These are phyloP conservation scores for Pammene fasciana DNA, from an alignment of 2,888 invertebrate genomes.

Conservation along the genomic window DNA sequence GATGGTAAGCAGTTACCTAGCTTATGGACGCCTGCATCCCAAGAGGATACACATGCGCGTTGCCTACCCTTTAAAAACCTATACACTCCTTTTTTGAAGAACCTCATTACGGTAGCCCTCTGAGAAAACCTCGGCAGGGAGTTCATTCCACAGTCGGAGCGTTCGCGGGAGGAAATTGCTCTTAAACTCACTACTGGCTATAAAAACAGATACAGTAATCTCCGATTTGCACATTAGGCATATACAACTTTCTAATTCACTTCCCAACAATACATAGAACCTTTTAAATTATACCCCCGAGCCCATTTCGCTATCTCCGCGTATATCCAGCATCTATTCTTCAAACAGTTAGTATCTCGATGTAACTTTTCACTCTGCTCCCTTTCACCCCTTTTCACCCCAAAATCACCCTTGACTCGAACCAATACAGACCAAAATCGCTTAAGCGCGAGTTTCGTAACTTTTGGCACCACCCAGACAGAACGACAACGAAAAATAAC, in stretches of 20 bases:
- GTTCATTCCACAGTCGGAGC: too few species aligned
- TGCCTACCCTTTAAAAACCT: too few species aligned
- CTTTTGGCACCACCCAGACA: constrained; percentile 64
- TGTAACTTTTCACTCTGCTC: constrained; percentile 43
- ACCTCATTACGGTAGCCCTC: too few species aligned
- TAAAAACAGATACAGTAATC: too few species aligned
- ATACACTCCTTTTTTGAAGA: too few species aligned
- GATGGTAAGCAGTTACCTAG: too few species aligned
- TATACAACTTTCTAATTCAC: neutral
- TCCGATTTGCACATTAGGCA: too few species aligned
- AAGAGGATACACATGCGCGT: too few species aligned
- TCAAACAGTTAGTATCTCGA: constrained; percentile 18
- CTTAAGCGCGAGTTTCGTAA: constrained; percentile 23
- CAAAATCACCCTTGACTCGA: constrained; percentile 15
- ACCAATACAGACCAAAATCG: constrained; percentile 14
- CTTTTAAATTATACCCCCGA: constrained; percentile 20
- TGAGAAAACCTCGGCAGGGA: too few species aligned
- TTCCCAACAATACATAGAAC: neutral
- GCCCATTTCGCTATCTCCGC: constrained; percentile 23
- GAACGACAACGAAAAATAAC: constrained; percentile 55
- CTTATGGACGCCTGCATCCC: too few species aligned
- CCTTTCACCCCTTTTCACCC: constrained; percentile 11
- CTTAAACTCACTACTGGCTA: too few species aligned
- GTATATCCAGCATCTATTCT: constrained; percentile 22
- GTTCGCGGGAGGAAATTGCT: too few species aligned